Evolutionary conservation across 2,888 invertebrate genomes (phyloP).

Genomic region (Dyspetes luteomarginatus): DNA sequence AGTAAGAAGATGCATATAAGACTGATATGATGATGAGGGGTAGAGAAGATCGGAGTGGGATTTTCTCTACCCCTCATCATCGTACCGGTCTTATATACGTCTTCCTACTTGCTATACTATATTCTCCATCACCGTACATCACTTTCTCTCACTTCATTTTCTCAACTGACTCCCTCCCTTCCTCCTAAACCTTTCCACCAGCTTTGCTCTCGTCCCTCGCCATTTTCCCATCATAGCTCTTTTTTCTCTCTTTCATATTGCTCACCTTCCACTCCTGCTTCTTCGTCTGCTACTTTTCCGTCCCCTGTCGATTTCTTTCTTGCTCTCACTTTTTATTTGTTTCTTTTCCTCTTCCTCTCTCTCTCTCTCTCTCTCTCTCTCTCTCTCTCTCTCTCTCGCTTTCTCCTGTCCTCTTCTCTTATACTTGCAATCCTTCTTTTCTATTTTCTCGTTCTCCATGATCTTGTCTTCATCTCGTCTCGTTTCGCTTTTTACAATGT

Average conservation of each 20-base stretch:
- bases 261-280: not conserved
- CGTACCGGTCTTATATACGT: no score
- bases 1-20: no score
- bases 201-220: not conserved
- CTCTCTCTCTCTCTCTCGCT: not conserved
- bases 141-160: not conserved
- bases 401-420: not conserved
- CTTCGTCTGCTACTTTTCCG: not conserved
- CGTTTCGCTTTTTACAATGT: slow-evolving; percentile 42
- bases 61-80: no score
- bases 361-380: not conserved
- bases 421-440: not conserved
- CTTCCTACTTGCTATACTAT: slow-evolving; percentile 21
- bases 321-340: not conserved
- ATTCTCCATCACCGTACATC: not conserved
- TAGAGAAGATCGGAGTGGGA: no score
- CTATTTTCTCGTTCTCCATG: slow-evolving; percentile 21
- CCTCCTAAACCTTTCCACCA: not conserved
- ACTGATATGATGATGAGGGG: no score
- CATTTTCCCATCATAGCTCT: not conserved
- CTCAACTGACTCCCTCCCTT: not conserved
- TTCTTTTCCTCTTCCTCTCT: not conserved
- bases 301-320: not conserved
- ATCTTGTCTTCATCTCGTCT: slow-evolving; percentile 41
- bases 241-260: not conserved